Base-by-base conservation (phyloP, 2,113 vertebrate species). In the Gasterosteus aculeatus region DNA sequence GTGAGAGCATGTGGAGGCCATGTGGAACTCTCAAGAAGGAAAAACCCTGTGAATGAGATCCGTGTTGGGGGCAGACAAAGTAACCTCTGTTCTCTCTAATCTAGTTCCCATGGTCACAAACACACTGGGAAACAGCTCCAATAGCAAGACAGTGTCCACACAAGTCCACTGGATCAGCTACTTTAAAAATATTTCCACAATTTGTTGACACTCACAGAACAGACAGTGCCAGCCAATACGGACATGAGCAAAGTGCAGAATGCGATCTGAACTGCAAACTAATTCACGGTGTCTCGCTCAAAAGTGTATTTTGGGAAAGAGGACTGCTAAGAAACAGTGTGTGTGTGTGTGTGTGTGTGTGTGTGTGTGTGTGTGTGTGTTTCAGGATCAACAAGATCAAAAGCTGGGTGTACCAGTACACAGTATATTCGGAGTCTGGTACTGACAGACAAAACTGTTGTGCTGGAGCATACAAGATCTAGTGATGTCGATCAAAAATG, bases 51-150 rank as follows among this genome's bases (percentile, higher is more conserved):
- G 76, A 90, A 90, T 79, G 71, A 85, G 75, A 69, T 74, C 70
- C 15, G 76, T 88, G 86, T 90, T 87, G 77, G 62, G 80, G 72
- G 26, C 11, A n/a, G 83, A 93, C 84, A 93, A 85, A 86, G 90
- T 86, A 72, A 85, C 83, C 86, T 86, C 88, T 91, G 90, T 91
- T 89, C 88, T 83, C 78, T 81, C 61, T 88, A 88, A 93, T 91
- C 90, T 87, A 42, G 75, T 84, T 87, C 80, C 75, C 89, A 85
- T 91, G 84, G 72, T 39, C 58, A 63, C 71, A 84, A 69, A 85
- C 63, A 29, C 79, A 85, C 59, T 2, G 51, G 78, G 80, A 72
- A 72, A 80, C 81, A 78, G 41, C 69, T 76, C 68, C 46, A 57
- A 81, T 59, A 83, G 81, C 85, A 67, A 61, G 78, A 65, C 29